Evolutionary conservation across 1,140 invertebrate species (phyloP).

Genomic region (Lepidurus apus): DNA sequence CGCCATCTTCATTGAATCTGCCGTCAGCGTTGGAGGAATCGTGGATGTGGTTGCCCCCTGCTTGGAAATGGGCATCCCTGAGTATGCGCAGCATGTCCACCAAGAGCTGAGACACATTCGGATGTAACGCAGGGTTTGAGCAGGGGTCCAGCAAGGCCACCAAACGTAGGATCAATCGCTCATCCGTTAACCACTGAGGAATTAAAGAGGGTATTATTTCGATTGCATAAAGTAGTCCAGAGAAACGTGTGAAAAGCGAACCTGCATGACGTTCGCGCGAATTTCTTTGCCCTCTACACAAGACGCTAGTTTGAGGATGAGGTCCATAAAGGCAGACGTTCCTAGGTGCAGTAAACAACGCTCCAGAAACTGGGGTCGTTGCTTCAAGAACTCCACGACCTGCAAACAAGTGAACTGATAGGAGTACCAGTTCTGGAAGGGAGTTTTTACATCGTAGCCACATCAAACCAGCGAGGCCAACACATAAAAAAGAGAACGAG

Average conservation of each 20-base stretch:
- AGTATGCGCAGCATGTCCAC: constrained; percentile 70
- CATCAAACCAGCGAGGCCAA: neutral
- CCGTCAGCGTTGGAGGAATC: neutral
- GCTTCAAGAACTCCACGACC: constrained; percentile 83
- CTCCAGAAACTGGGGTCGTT: constrained; percentile 69
- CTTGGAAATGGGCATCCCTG: constrained; percentile 51
- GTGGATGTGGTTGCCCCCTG: neutral
- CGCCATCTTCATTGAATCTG: constrained; percentile 39
- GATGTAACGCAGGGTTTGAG: constrained; percentile 65
- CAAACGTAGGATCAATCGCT: constrained; percentile 75
- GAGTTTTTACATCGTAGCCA: constrained; percentile 33
- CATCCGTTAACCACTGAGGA: constrained; percentile 82
- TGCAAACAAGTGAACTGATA: constrained; percentile 84
- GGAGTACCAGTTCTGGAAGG: constrained; percentile 75
- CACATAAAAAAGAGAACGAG: constrained; percentile 38
- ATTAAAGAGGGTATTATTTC: constrained; percentile 39
- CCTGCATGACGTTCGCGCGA: constrained; percentile 73
- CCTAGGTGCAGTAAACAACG: constrained; percentile 80
- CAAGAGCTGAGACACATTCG: constrained; percentile 72
- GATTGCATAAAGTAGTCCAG: constrained; percentile 25
- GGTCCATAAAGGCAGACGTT: constrained; percentile 92
- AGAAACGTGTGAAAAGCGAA: constrained; percentile 47
- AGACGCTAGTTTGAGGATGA: constrained; percentile 79
- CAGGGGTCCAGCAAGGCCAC: constrained; percentile 70
- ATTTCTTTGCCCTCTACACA: constrained; percentile 72